Base-by-base conservation (phyloP, 1,140 invertebrate species). In the Drosophila hydei region DNA sequence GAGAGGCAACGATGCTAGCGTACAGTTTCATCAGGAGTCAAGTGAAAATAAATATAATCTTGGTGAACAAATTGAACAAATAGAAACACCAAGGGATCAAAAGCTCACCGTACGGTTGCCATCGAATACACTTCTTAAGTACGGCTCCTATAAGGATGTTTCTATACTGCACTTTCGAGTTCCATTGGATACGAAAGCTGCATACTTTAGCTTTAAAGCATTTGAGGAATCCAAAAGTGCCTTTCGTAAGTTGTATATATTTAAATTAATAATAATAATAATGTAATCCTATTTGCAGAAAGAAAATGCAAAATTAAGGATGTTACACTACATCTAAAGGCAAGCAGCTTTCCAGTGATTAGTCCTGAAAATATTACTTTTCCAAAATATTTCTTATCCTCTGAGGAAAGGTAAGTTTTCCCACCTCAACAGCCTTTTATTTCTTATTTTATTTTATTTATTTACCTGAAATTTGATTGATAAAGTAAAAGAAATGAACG, bases 341-440 rank as follows among this genome's bases (percentile, higher is more conserved):
- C 95, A 78, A 95, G 95, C 19, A 95, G 96, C 48, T 94, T 95
- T 73, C 96, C 97, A 21, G 93, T 96, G 0, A 94, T 97, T 16
- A 95, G 94, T 85, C 95, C 96, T 0, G 95, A 96, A 78, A 95
- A 95, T 59, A 94, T 95, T 12, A 94, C 93, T 3, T 95, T 96
- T 70, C 94, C 94, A 0, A 93, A 94, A 58, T 92, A 94, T 43
- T 94, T 96, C 71, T 92, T 95, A 43, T 92, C 93, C 62, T 88
- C 93, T 9, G 91, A 93, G 30, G 91, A 73, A 80, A 78, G 64
- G 92, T 67, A 65, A 88, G 63, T 80, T 87, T 58, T 30, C 2
- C 3, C 8, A n/a, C 2, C 14, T 36, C 25, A 51, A 23, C 21
- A 23, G 21, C 4, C 2, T 23, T 23, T 3, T 23, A 23, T 23